Evolutionary conservation across 2,888 invertebrate genomes (phyloP).

Genomic region (Notocelia uddmanniana): DNA sequence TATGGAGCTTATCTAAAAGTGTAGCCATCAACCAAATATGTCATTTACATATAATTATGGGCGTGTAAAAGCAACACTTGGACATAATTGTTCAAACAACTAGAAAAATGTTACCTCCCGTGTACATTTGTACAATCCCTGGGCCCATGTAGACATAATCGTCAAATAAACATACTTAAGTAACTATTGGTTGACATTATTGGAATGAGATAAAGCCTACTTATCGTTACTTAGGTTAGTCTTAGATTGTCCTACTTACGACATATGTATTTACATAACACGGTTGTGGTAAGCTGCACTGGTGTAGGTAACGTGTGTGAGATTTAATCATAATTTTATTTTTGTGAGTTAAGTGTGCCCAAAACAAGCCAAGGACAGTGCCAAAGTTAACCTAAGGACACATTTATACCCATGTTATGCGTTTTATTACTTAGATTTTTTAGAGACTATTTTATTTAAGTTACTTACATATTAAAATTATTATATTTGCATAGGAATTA

Average conservation of each 20-base stretch:
- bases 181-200: neutral
- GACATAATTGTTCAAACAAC: neutral
- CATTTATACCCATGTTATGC: conserved; percentile 40
- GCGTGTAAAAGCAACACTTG: neutral
- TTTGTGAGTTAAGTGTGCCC: conserved; percentile 11
- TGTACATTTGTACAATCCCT: neutral
- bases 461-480: conserved; percentile 22
- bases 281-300: neutral
- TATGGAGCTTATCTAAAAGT: neutral
- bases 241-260: neutral
- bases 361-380: conserved; percentile 37
- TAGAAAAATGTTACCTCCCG: neutral
- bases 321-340: conserved; percentile 5
- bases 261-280: neutral
- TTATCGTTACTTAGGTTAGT: neutral
- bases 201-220: neutral
- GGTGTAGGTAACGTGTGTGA: neutral
- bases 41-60: neutral
- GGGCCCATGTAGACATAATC: too few species aligned
- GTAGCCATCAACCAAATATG: neutral
- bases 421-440: conserved; percentile 31
- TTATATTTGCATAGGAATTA: conserved; percentile 3
- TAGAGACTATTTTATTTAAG: conserved; percentile 28
- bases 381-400: conserved; percentile 36
- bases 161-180: neutral